Evolutionary conservation across 1,140 invertebrate species (phyloP), one percentile per base, ranked within the genome.

Genomic region (Trigoniulus corallinus): DNA sequence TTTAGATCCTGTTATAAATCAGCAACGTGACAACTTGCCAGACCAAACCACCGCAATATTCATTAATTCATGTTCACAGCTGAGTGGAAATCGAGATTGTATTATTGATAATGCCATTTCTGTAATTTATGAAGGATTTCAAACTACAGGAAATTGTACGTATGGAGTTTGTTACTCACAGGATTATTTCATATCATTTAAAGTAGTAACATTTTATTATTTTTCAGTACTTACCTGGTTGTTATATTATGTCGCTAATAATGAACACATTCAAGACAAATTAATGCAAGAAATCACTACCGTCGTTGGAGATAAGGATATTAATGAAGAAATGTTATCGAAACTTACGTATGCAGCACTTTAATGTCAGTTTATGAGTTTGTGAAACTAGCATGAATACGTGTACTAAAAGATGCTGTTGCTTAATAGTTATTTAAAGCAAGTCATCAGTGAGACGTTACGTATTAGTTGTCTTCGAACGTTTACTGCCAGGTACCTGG

Each of bases 371-470:
- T n/a, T n/a, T n/a, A n/a, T n/a, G n/a, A n/a, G n/a, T n/a, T n/a
- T n/a, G n/a, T n/a, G n/a, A n/a, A n/a, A n/a, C n/a, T n/a, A n/a
- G n/a, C n/a, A n/a, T n/a, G n/a, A n/a, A n/a, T n/a, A n/a, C n/a
- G n/a, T n/a, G n/a, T n/a, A n/a, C n/a, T n/a, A n/a, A n/a, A n/a
- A n/a, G n/a, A n/a, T 34, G 29, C 40, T 55, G 34, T 43, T 45
- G 29, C 29, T 45, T 44, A 21, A 42, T 51, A 67, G 63, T 23
- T 68, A 66, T 54, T 34, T 63, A 2, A 48, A 54, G n/a, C 60
- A 63, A 51, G 60, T 67, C 7, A 50, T 66, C 4, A 57, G 67
- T 53, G 66, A 68, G 48, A 61, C 61, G 2, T 21, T 67, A 22
- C 53, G 66, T 13, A 61, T 60, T 55, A 55, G 59, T 37, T 59